These are phyloP conservation scores for Ladona fulva DNA, from an alignment of 1,140 invertebrate genomes.

Conservation along the genomic window DNA sequence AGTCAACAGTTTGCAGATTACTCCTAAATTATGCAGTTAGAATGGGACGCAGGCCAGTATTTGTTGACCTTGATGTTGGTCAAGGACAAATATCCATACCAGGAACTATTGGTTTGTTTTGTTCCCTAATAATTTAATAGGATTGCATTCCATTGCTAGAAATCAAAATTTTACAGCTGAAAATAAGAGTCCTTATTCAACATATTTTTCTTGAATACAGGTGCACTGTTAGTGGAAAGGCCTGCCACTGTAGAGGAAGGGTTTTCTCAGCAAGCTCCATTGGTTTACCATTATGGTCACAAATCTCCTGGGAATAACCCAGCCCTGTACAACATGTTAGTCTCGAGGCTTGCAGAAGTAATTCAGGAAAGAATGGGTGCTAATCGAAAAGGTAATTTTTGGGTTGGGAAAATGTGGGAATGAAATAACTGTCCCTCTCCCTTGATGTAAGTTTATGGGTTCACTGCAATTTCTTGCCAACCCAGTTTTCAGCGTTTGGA, in stretches of 20 bases:
- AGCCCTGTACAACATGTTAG: conserved; percentile 76
- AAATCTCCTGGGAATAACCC: conserved; percentile 67
- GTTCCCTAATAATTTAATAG: conserved; percentile 1
- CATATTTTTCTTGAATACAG: conserved; percentile 30
- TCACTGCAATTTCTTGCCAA: no score
- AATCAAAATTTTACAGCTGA: background rate
- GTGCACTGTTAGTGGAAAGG: conserved; percentile 80
- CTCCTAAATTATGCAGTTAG: conserved; percentile 90
- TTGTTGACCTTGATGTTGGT: conserved; percentile 93
- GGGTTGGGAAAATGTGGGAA: no score
- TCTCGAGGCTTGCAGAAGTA: conserved; percentile 75
- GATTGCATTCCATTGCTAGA: background rate
- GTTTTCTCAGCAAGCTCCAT: conserved; percentile 80
- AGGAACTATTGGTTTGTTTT: conserved; percentile 66
- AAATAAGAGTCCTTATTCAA: background rate
- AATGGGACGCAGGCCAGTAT: conserved; percentile 75
- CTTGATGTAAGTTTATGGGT: no score
- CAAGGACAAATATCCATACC: conserved; percentile 90
- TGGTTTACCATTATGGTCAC: conserved; percentile 93
- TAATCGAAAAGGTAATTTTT: conserved; percentile 64
- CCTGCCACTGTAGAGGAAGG: conserved; percentile 88
- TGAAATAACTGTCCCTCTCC: no score
- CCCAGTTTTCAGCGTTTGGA: no score
- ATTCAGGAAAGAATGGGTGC: conserved; percentile 75
- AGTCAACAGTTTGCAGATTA: conserved; percentile 83